A percentile compares a stretch with the other conserved stretches of the same genome.
These are phyloP conservation scores for Folsomia manolachei DNA, from an alignment of 2,888 invertebrate species.

Conservation along the genomic window DNA sequence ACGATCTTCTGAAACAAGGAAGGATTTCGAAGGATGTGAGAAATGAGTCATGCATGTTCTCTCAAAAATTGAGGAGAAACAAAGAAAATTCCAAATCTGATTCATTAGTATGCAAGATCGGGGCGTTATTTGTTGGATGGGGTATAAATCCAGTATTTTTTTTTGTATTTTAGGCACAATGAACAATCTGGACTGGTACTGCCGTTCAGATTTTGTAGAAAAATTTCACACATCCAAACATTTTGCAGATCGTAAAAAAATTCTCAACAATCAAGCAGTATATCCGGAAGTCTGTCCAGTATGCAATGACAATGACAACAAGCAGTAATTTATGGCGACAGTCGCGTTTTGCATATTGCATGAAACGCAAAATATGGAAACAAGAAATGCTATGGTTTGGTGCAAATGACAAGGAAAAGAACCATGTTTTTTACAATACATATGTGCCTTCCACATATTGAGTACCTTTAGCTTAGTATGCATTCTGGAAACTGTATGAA, in stretches of 20 bases:
- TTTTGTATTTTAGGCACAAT: too few species aligned
- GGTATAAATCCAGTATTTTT: too few species aligned
- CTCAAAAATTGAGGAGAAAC: neutral
- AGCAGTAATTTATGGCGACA: neutral
- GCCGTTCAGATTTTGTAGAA: too few species aligned
- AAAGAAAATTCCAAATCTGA: neutral
- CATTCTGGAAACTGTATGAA: neutral
- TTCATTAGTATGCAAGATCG: neutral
- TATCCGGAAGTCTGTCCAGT: neutral
- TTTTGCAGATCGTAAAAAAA: too few species aligned
- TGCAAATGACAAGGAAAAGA: neutral
- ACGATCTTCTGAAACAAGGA: neutral
- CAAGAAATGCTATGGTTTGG: neutral
- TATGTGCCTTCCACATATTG: neutral
- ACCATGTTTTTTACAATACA: neutral
- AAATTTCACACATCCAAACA: too few species aligned
- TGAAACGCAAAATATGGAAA: neutral
- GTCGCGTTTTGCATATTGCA: neutral
- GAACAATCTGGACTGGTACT: too few species aligned
- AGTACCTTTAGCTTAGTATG: neutral
- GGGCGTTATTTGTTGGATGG: neutral
- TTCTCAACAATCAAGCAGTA: too few species aligned
- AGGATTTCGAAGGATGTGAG: neutral
- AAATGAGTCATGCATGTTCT: constrained; percentile 18
- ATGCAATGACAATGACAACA: neutral